phyloP scores from a whole-genome alignment of 2,113 vertebrate genomes.

The Pseudorectes ferrugineus region DNA sequence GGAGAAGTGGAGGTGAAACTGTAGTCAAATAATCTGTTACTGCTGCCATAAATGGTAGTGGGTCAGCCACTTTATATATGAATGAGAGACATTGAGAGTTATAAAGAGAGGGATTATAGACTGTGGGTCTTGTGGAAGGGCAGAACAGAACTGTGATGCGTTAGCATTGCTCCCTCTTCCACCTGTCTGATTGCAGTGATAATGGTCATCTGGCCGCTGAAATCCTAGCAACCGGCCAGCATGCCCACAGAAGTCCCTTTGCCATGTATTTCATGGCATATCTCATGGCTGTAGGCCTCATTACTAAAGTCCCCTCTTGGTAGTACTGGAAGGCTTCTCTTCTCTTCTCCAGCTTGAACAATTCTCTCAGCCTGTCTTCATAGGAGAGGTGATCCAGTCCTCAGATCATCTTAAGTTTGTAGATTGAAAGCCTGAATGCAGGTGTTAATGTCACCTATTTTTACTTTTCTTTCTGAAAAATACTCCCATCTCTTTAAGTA shows the following conservation, averaged over 20 bases:
- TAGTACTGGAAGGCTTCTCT: background rate
- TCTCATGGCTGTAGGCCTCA: background rate
- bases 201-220: background rate
- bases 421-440: background rate
- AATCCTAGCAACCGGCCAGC: background rate
- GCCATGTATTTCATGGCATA: background rate
- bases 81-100: background rate
- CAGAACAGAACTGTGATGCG: background rate
- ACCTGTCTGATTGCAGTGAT: background rate
- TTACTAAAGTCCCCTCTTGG: background rate
- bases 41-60: background rate
- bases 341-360: background rate
- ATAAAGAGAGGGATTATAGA: background rate
- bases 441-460: background rate
- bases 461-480: background rate
- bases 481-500: background rate
- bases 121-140: background rate
- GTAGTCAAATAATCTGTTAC: background rate
- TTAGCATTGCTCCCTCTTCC: accelerated
- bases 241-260: background rate
- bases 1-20: background rate
- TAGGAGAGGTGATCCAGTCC: background rate
- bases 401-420: background rate
- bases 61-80: background rate
- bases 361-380: background rate